Conservation (phyloP, 2,113 vertebrate genomes). For the Laticauda laticaudata region DNA sequence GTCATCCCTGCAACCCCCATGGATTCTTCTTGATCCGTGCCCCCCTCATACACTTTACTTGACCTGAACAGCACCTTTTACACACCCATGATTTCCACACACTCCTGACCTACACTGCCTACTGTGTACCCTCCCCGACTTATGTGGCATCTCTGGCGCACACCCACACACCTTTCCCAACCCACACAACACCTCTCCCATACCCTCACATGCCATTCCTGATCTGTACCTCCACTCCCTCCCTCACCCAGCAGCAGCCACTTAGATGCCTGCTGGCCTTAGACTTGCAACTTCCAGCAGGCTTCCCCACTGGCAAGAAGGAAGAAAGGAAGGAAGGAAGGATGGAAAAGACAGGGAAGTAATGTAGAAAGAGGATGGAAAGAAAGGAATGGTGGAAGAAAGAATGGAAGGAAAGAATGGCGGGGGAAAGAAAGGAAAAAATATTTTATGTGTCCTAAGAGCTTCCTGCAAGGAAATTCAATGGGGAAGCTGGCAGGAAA, state of each 20-base stretch:
- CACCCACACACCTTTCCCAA: neutral
- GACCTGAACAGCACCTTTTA: neutral
- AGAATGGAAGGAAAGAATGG: too few relatives aligned
- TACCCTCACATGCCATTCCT: neutral
- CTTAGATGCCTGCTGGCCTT: too few relatives aligned
- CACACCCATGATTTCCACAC: neutral
- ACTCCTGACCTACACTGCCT: neutral
- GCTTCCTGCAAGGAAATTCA: neutral
- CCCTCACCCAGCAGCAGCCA: neutral
- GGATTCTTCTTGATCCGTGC: neutral
- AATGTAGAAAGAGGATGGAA: too few relatives aligned
- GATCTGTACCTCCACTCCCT: neutral
- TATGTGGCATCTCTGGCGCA: neutral
- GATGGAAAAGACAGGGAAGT: too few relatives aligned
- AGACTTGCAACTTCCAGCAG: neutral
- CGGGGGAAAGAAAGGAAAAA: neutral
- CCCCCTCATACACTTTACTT: neutral
- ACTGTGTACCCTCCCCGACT: neutral
- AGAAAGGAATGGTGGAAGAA: too few relatives aligned
- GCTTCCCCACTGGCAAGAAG: neutral
- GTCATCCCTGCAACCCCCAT: neutral
- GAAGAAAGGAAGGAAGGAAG: neutral
- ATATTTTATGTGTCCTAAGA: neutral
- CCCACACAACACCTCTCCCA: neutral
- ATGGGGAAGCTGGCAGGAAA: neutral